Evolutionary conservation across 2,797 vertebrate species (phyloP).

Genomic region (Apogon hyalosoma): DNA sequence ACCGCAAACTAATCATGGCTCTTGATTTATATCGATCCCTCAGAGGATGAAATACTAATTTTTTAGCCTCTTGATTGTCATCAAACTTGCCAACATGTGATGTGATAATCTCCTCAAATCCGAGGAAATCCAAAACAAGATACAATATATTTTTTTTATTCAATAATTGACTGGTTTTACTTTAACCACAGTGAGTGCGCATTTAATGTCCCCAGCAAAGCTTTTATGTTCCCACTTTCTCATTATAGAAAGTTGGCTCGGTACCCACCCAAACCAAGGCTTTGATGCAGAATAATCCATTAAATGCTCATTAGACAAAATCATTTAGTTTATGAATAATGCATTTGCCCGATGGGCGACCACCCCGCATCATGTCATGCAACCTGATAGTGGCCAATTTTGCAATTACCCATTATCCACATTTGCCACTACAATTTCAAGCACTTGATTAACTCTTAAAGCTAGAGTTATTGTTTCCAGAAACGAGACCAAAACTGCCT

Average conservation of each 20-base stretch:
- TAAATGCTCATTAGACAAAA: conserved; percentile 74
- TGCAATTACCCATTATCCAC: conserved; percentile 33
- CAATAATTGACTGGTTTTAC: neutral
- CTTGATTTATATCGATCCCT: conserved; percentile 2
- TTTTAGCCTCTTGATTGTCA: conserved; percentile 4
- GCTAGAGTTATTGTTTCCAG: conserved; percentile 35
- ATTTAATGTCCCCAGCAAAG: conserved; percentile 6
- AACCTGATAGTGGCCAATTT: conserved; percentile 43
- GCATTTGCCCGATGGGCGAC: conserved; percentile 73
- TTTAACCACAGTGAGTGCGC: conserved; percentile 12
- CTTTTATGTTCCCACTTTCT: conserved; percentile 24
- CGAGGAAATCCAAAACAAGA: neutral
- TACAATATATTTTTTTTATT: neutral
- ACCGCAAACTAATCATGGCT: neutral
- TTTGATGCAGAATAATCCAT: conserved; percentile 77
- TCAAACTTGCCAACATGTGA: neutral
- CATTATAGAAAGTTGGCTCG: conserved; percentile 49
- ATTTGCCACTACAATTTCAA: conserved; percentile 16
- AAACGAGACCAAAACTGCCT: conserved; percentile 18
- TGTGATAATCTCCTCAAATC: neutral
- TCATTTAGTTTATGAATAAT: conserved; percentile 78
- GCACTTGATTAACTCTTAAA: conserved; percentile 1
- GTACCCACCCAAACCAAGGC: conserved; percentile 54
- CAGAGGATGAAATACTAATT: conserved; percentile 11
- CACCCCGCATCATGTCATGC: conserved; percentile 37